Percentiles rank a stretch among this genome's conserved stretches.
Conservation (phyloP, 2,113 vertebrate species). For the Hippocampus comes region DNA sequence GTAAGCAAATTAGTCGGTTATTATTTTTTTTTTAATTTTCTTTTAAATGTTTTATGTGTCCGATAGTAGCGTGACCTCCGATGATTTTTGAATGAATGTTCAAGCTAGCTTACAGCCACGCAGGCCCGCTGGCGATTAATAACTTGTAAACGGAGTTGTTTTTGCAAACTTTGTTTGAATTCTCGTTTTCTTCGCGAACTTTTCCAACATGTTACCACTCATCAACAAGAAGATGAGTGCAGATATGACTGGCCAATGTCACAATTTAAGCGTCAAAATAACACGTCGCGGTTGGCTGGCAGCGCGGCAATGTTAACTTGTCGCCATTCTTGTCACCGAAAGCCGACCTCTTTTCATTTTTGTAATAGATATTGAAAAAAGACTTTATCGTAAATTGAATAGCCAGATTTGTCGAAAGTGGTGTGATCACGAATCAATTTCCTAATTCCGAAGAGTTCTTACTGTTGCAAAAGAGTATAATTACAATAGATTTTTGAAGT, state of each 20-base stretch:
- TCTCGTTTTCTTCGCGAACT: background rate
- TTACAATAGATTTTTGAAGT: background rate
- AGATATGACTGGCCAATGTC: background rate
- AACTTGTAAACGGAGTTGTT: background rate
- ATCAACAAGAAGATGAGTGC: background rate
- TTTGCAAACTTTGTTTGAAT: background rate
- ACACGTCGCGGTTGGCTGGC: background rate
- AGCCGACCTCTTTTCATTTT: background rate
- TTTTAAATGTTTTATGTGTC: background rate
- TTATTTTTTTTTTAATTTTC: too few relatives aligned
- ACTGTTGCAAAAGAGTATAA: background rate
- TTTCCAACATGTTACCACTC: background rate
- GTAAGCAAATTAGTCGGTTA: too few relatives aligned
- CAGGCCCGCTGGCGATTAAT: background rate
- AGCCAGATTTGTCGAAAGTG: background rate
- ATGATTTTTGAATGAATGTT: slow-evolving; percentile 15
- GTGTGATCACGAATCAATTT: background rate
- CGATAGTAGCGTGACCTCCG: background rate
- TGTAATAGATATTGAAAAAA: background rate
- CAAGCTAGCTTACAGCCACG: background rate
- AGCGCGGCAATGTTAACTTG: slow-evolving; percentile 2
- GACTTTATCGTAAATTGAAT: background rate
- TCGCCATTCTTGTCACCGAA: background rate
- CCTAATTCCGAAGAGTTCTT: background rate
- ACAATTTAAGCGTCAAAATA: background rate